Percentiles rank a stretch among this genome's conserved stretches.
These are phyloP conservation scores for Aulostomus chinensis DNA, from an alignment of 2,797 vertebrate genomes.

Conservation along the genomic window DNA sequence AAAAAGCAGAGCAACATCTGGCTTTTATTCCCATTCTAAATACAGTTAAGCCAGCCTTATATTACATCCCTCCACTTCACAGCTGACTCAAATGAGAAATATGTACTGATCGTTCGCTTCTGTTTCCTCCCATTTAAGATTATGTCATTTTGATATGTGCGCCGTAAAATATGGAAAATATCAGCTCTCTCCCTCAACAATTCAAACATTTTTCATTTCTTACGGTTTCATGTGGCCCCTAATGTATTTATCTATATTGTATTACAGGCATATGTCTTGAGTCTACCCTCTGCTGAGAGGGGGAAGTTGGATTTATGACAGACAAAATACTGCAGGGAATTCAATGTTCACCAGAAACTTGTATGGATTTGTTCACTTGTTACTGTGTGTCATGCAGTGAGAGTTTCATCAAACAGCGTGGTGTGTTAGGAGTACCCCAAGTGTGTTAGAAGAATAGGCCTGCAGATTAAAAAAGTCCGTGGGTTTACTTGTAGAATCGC, in stretches of 20 bases:
- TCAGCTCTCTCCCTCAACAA: constrained; percentile 54
- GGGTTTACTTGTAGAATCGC: no score
- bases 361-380: constrained; percentile 62
- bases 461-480: no score
- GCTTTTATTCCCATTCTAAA: constrained; percentile 62
- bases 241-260: constrained; percentile 77
- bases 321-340: constrained; percentile 61
- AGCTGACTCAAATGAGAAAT: constrained; percentile 74
- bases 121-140: constrained; percentile 77
- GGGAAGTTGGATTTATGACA: constrained; percentile 66
- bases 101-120: constrained; percentile 69
- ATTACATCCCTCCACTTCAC: constrained; percentile 61
- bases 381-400: constrained; percentile 47
- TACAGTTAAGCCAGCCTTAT: constrained; percentile 62
- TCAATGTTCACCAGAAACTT: constrained; percentile 58
- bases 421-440: constrained; percentile 24
- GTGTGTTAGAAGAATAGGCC: no score
- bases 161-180: constrained; percentile 75
- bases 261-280: constrained; percentile 77
- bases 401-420: constrained; percentile 25
- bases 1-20: constrained; percentile 50
- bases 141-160: constrained; percentile 77
- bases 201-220: constrained; percentile 73
- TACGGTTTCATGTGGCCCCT: constrained; percentile 55
- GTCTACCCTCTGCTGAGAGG: constrained; percentile 60